Conservation (phyloP, 2,797 vertebrate species). For the Crenichthys baileyi region DNA sequence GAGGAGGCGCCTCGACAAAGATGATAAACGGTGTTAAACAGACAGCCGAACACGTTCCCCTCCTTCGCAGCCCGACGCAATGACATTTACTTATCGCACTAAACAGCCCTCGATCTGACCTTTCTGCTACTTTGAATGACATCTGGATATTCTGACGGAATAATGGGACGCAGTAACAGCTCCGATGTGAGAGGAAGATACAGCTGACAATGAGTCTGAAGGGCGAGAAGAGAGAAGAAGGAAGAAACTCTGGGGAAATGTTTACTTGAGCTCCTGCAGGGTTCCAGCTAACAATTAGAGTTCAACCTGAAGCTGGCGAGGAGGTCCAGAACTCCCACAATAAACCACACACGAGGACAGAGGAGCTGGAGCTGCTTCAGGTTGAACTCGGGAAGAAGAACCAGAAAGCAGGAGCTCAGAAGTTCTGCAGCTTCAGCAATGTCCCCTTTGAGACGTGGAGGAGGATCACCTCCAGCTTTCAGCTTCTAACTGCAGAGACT, state of each 20-base stretch:
- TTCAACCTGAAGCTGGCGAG: no score
- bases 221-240: constrained; percentile 14
- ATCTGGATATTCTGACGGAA: constrained; percentile 80
- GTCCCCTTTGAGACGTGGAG: no score
- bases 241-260: constrained; percentile 7
- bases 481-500: no score
- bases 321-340: not conserved
- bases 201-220: constrained; percentile 46
- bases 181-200: constrained; percentile 69
- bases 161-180: constrained; percentile 65
- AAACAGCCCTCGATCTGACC: constrained; percentile 80
- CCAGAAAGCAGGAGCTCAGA: not conserved
- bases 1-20: constrained; percentile 65
- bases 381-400: no score
- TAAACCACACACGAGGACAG: no score
- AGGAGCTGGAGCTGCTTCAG: no score
- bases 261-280: constrained; percentile 27
- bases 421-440: no score
- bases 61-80: constrained; percentile 48
- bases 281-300: not conserved
- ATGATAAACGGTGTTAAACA: constrained; percentile 79
- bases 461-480: no score
- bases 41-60: constrained; percentile 65
- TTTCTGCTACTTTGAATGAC: constrained; percentile 82
- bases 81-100: constrained; percentile 84